Evolutionary conservation across 2,888 invertebrate genomes (phyloP), one percentile per base, ranked within the genome.

Genomic region (Listrodromus nycthemerus): DNA sequence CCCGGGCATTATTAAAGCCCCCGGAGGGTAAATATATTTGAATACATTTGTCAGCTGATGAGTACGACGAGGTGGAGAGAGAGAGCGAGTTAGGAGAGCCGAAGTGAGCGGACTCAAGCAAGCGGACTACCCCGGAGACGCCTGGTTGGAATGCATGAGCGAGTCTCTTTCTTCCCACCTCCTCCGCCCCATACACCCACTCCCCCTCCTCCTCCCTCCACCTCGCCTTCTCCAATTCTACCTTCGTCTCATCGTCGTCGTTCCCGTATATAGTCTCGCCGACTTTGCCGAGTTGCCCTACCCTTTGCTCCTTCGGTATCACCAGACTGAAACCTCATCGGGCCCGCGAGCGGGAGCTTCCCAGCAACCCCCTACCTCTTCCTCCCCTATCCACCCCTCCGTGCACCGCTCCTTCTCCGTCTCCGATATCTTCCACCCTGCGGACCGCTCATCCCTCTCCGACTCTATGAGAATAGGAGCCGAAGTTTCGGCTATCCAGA

Each of bases 11-110:
- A 85, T 85, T 84, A 85, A 81, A 83, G 74, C 70, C 41, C 70
- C n/a, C 63, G 52, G 78, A 81, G 87, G 87, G 88, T 87, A 89
- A 89, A 89, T 89, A 88, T 89, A 89, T 89, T 89, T 89, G 89
- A 89, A 88, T 89, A 89, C 87, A 89, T 89, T 89, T 89, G 89
- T 87, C 86, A 84, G 85, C 85, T 85, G 87, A 88, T 86, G 88
- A 88, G 84, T 85, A 88, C 85, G 82, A 75, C 74, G 63, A 79
- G 66, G 67, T 65, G 74, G 67, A 45, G 66, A 67, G 67, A 74
- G 79, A 21, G 50, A 48, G 37, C 19, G 55, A 55, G 55, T 55
- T 13, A 10, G 24, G 21, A 52, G 67, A 61, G 61, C 74, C 71
- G 74, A 63, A 33, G 66, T 63, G 66, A 74, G 79, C n/a, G 52